Evolutionary conservation across 2,888 invertebrate species (phyloP).

Genomic region (Brachyptera risi): DNA sequence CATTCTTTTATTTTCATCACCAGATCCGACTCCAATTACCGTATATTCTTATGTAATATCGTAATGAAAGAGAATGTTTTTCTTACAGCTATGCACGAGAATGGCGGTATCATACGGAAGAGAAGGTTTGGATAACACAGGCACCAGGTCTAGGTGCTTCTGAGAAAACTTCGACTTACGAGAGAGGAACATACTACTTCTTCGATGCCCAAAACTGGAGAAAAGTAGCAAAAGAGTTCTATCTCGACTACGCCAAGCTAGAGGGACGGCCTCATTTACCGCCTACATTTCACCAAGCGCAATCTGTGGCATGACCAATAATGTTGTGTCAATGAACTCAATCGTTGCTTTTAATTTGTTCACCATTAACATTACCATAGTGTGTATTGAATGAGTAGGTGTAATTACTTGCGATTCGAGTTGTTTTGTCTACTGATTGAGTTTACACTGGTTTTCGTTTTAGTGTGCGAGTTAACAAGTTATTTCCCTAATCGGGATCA

Average conservation of each 20-base stretch:
- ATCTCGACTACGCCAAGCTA: constrained; percentile 97
- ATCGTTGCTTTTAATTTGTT: neutral
- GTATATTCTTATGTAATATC: too few species aligned
- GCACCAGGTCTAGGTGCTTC: constrained; percentile 91
- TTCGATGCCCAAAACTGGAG: constrained; percentile 99
- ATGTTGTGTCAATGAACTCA: neutral
- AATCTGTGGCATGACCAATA: constrained; percentile 37
- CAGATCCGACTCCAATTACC: too few species aligned
- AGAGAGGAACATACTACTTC: constrained; percentile 98
- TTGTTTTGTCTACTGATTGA: too few species aligned
- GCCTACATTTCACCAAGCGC: constrained; percentile 58
- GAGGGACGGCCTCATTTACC: constrained; percentile 86
- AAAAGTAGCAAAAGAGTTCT: constrained; percentile 98
- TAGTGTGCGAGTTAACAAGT: neutral
- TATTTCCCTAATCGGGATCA: neutral
- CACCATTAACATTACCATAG: neutral
- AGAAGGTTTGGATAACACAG: constrained; percentile 98
- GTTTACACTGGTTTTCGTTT: neutral
- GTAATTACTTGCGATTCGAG: too few species aligned
- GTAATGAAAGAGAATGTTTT: too few species aligned
- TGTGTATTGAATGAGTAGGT: neutral
- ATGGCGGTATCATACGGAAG: constrained; percentile 99
- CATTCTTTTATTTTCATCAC: too few species aligned
- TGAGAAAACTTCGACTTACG: constrained; percentile 94
- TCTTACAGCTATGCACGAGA: constrained; percentile 85